phyloP scores from a whole-genome alignment of 2,888 invertebrate species.

The Celastrina argiolus region DNA sequence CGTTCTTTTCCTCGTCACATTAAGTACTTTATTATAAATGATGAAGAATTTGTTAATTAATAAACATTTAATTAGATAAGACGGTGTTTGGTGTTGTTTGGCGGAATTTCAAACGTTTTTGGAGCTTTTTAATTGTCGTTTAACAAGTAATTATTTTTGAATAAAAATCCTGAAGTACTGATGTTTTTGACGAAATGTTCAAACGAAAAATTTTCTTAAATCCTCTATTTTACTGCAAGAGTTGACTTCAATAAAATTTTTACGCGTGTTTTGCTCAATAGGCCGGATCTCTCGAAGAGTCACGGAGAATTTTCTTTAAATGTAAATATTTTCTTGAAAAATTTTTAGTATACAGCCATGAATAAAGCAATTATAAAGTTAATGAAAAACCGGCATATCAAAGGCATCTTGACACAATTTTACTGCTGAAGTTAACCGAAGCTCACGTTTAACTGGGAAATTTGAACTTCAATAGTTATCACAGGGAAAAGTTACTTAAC shows the following conservation, averaged over 20 bases:
- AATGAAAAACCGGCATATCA: constrained; percentile 5
- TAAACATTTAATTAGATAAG: background rate
- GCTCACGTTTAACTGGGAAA: background rate
- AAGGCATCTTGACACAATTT: constrained; percentile 6
- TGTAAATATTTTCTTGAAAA: background rate
- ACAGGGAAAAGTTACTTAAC: background rate
- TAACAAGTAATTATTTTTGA: background rate
- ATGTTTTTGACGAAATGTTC: too few relatives aligned
- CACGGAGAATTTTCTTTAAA: background rate
- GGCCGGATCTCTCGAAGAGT: background rate
- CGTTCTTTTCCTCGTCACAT: background rate
- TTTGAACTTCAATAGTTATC: constrained; percentile 13
- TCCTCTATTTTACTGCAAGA: background rate
- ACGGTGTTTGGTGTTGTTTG: background rate
- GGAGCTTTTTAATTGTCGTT: background rate
- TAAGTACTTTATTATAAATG: background rate
- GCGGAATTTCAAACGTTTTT: background rate
- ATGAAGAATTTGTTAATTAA: background rate
- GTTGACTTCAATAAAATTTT: background rate
- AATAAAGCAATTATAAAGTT: constrained; percentile 6
- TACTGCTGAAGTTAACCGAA: constrained; percentile 1
- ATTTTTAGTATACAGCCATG: background rate
- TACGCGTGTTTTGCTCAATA: too few relatives aligned
- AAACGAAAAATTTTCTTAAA: background rate
- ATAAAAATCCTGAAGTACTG: too few relatives aligned